Base-by-base conservation (phyloP, 2,797 vertebrate species). In the Distichodus sexfasciatus region DNA sequence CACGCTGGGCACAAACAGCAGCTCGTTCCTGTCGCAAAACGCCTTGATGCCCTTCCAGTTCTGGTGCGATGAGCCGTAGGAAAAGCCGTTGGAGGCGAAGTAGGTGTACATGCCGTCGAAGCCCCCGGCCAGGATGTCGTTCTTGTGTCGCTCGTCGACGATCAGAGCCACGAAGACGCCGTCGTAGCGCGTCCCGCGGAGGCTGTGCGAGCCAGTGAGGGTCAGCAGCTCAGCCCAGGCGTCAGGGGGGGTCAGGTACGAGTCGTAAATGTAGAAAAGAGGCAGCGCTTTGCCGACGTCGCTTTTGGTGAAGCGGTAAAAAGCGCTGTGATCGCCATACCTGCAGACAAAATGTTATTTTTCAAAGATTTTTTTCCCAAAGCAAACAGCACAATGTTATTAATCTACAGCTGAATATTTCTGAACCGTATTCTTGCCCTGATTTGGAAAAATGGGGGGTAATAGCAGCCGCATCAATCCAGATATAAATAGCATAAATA, bases 31-130 rank as follows among this genome's bases (percentile, higher is more conserved):
- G 3, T 95, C 92, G 1, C 94, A 96, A 81, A 95, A 96, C 3
- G 79, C 81, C 82, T 94, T 95, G 81, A 94, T 86, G 10, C 88
- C 85, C 81, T 92, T 93, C 94, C 93, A 44, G 89, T 95, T 96
- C 85, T 95, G 94, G 81, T 95, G 93, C 7, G 94, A 95, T 31
- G 84, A 93, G 68, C 94, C 94, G 0, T 93, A 96, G 41, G 94
- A 96, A 83, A 96, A 95, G 12, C 94, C 94, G 0, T 95, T 96
- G 84, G 94, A 94, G 17, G 94, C 93, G 4, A 96, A 96, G 68
- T 93, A 95, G 0, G 94, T 93, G 74, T 96, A 96, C 90, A 94
- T 93, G 76, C 94, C 94, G 0, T 96, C 93, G 0, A 94, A 95
- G 29, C 94, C 94, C 0, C 87, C 88, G 0, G 90, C 84, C 0